Conservation (phyloP, 2,797 vertebrate species). For the Sardinella longiceps region DNA sequence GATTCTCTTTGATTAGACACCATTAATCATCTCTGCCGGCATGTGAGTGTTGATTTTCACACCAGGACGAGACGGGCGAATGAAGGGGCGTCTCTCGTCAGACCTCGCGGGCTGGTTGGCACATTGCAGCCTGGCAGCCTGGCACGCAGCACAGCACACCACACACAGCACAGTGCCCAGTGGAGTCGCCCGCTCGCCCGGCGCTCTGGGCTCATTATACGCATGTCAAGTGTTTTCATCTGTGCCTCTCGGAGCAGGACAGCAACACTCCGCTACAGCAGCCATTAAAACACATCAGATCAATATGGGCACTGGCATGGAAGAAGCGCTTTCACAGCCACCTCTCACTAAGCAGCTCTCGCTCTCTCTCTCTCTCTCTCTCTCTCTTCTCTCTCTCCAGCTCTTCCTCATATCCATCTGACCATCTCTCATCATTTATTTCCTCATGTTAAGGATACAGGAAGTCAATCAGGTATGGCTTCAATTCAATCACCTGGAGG, state of each 20-base stretch:
- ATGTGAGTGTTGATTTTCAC: slow-evolving; percentile 16
- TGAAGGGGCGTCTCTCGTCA: not conserved
- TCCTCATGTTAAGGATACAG: no score
- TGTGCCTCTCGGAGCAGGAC: not conserved
- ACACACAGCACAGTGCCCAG: no score
- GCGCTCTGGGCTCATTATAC: not conserved
- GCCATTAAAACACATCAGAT: not conserved
- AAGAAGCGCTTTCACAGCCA: not conserved
- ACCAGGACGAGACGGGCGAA: not conserved
- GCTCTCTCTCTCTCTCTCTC: not conserved
- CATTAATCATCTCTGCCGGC: not conserved
- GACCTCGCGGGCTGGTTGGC: not conserved
- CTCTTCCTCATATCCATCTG: no score
- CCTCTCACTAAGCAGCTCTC: not conserved
- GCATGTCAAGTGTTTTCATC: not conserved
- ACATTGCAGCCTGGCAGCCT: not conserved
- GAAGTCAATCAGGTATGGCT: no score
- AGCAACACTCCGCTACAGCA: not conserved
- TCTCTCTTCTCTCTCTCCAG: no score
- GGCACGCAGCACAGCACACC: not conserved
- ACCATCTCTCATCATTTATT: no score
- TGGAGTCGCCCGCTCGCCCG: no score
- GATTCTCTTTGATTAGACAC: not conserved
- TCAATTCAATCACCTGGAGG: no score
- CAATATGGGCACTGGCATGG: not conserved